These are phyloP conservation scores for Cosmia trapezina DNA, from an alignment of 2,888 invertebrate genomes.

Conservation along the genomic window DNA sequence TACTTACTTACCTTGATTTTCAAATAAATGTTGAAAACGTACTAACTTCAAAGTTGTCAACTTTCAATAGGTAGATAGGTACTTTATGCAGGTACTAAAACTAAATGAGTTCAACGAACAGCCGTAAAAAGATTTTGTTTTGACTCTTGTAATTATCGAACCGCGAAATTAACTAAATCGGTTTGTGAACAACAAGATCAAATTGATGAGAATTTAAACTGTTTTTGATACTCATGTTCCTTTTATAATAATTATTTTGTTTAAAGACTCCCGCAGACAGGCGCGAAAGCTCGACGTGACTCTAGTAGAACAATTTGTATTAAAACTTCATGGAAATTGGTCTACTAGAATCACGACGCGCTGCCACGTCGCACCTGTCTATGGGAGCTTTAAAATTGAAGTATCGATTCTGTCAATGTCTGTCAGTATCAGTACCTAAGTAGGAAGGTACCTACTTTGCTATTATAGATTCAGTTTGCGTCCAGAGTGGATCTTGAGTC, in stretches of 20 bases:
- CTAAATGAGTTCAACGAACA: conserved; percentile 44
- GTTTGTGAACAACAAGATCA: conserved; percentile 46
- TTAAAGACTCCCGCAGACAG: no score
- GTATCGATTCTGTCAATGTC: not conserved
- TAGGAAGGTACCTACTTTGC: not conserved
- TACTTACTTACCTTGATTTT: not conserved
- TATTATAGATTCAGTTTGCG: conserved; percentile 1
- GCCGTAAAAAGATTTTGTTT: conserved; percentile 40
- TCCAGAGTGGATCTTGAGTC: not conserved
- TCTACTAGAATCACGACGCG: no score
- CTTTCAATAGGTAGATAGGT: not conserved
- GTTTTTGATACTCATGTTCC: conserved; percentile 7
- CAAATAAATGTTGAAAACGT: conserved; percentile 16
- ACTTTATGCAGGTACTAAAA: not conserved
- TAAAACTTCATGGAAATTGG: not conserved
- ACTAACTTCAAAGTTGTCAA: conserved; percentile 21
- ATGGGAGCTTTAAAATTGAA: not conserved
- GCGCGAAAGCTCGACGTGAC: no score
- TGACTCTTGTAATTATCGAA: conserved; percentile 50
- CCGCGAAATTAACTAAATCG: conserved; percentile 57
- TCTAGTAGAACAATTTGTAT: no score
- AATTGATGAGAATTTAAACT: conserved; percentile 37
- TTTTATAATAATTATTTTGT: not conserved
- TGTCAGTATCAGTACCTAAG: no score
- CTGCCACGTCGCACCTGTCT: no score